Conservation (phyloP, 92 coral and sea anemone species). For the Porites lobata region DNA sequence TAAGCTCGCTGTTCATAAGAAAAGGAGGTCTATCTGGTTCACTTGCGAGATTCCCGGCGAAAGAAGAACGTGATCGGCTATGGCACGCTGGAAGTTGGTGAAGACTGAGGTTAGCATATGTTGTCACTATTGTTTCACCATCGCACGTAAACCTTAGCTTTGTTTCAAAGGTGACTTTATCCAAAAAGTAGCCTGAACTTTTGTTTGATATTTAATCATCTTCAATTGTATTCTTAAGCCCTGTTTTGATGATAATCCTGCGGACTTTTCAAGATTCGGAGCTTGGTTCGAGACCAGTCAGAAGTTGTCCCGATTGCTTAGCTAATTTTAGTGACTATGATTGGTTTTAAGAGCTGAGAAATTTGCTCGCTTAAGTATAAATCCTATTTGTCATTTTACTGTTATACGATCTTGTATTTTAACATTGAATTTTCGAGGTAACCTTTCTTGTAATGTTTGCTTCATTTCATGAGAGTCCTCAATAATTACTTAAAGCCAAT, state of each 20-base stretch:
- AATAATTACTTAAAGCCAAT: neutral
- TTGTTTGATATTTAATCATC: neutral
- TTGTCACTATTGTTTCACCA: constrained; percentile 11
- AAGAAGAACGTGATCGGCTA: neutral
- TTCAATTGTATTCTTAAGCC: neutral
- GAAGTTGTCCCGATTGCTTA: neutral
- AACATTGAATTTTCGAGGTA: neutral
- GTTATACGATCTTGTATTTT: too few species aligned
- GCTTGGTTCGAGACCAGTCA: neutral
- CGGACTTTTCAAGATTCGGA: neutral
- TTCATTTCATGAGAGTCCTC: neutral
- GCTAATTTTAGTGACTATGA: too few species aligned
- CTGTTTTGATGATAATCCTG: neutral
- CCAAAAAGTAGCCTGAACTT: neutral
- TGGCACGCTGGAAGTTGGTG: constrained; percentile 49
- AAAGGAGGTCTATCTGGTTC: neutral
- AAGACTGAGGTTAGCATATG: constrained; percentile 41
- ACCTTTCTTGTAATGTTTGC: neutral
- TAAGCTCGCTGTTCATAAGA: neutral
- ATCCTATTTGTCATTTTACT: neutral
- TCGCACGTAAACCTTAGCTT: neutral
- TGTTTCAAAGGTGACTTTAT: neutral
- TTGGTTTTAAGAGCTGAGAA: neutral
- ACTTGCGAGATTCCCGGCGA: too few species aligned
- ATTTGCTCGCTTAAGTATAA: neutral